A percentile compares a stretch with the other conserved stretches of the same genome.
Evolutionary conservation across 2,888 invertebrate genomes (phyloP).

Genomic region (Seira ritae): DNA sequence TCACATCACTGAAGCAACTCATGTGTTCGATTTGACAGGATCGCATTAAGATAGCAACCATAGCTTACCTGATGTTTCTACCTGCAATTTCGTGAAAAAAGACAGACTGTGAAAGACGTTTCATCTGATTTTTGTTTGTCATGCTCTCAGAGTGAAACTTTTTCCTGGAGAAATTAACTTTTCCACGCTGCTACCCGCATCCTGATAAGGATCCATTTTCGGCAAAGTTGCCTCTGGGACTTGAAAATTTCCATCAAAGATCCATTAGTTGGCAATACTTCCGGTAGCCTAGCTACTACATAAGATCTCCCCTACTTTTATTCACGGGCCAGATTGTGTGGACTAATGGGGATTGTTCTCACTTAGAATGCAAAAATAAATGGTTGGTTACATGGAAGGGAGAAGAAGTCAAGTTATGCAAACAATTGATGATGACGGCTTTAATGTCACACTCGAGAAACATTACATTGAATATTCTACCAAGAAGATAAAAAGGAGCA

Average conservation of each 20-base stretch:
- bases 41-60: too few species aligned
- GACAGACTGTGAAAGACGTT: too few species aligned
- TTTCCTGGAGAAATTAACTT: too few species aligned
- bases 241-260: constrained; percentile 35
- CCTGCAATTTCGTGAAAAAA: too few species aligned
- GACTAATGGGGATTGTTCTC: constrained; percentile 25
- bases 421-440: constrained; percentile 47
- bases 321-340: background rate
- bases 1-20: too few species aligned
- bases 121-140: too few species aligned
- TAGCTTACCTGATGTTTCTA: too few species aligned
- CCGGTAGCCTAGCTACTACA: constrained; percentile 34
- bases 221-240: background rate
- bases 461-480: constrained; percentile 31
- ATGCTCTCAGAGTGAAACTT: too few species aligned
- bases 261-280: constrained; percentile 37
- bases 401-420: constrained; percentile 12
- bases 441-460: constrained; percentile 56
- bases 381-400: background rate
- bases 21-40: too few species aligned
- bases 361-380: constrained; percentile 21
- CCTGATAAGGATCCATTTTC: too few species aligned
- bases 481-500: background rate
- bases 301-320: constrained; percentile 1
- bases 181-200: too few species aligned